Conservation (phyloP, 2,113 vertebrate species). For the Jaculus jaculus region DNA sequence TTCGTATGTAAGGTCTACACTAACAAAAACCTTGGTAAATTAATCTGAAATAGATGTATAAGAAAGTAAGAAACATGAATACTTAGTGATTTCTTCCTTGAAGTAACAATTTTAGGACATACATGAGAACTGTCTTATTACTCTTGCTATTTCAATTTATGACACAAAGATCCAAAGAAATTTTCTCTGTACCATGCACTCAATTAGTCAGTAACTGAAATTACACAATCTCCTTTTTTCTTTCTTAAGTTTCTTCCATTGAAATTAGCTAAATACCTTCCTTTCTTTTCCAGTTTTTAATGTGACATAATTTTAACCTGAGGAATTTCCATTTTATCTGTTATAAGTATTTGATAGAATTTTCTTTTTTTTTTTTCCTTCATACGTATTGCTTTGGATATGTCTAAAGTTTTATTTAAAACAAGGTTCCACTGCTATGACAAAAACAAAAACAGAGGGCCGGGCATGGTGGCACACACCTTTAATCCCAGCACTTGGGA, state of each 20-base stretch:
- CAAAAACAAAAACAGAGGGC: slow-evolving; percentile 46
- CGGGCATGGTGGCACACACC: no score
- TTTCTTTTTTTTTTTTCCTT: not conserved
- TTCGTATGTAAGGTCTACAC: not conserved
- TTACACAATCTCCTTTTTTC: slow-evolving; percentile 33
- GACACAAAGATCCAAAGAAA: slow-evolving; percentile 53
- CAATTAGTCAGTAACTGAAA: slow-evolving; percentile 31
- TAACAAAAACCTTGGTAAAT: slow-evolving; percentile 42
- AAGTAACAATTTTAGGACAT: slow-evolving; percentile 11
- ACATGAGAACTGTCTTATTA: slow-evolving; percentile 30
- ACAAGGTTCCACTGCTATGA: slow-evolving; percentile 30
- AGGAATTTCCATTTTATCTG: slow-evolving; percentile 30
- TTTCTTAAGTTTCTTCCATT: slow-evolving; percentile 54
- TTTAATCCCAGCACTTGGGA: no score
- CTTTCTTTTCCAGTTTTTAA: slow-evolving; percentile 31
- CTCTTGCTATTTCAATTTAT: slow-evolving; percentile 22
- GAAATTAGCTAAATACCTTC: slow-evolving; percentile 29
- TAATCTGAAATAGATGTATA: not conserved
- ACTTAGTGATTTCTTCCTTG: slow-evolving; percentile 33
- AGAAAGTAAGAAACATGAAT: not conserved
- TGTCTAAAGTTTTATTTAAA: slow-evolving; percentile 51
- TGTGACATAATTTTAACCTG: slow-evolving; percentile 42
- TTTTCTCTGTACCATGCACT: not conserved
- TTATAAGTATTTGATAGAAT: slow-evolving; percentile 46
- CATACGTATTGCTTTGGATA: slow-evolving; percentile 19